Percentiles rank a stretch among this genome's conserved stretches.
Evolutionary conservation across 1,140 invertebrate genomes (phyloP).

Genomic region (Drosophila lini): DNA sequence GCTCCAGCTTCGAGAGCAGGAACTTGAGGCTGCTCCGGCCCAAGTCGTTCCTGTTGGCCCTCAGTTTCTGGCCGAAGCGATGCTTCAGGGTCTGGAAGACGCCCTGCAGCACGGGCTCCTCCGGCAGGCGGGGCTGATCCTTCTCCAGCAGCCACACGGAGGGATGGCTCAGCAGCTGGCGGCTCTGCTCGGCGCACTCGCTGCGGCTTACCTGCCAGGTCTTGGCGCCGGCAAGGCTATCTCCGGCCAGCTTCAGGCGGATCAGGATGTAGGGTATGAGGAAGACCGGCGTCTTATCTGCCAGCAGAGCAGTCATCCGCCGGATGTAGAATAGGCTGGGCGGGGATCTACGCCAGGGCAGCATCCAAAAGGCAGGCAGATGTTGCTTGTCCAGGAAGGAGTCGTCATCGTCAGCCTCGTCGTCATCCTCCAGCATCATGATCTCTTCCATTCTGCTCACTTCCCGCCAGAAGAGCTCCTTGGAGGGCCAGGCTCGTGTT

Average conservation of each 20-base stretch:
- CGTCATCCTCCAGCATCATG: neutral
- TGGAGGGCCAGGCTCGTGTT: accelerated
- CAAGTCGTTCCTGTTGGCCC: conserved; percentile 48
- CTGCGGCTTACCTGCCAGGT: conserved; percentile 1
- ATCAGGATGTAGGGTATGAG: conserved; percentile 32
- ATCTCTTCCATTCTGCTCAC: neutral
- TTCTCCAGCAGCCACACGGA: conserved; percentile 47
- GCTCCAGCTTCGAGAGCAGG: conserved; percentile 36
- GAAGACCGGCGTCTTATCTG: neutral
- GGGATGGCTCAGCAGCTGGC: conserved; percentile 50
- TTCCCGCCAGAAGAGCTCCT: neutral
- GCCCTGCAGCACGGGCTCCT: conserved; percentile 16
- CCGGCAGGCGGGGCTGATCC: conserved; percentile 2
- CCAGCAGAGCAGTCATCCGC: neutral
- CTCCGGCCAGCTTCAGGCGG: conserved; percentile 5
- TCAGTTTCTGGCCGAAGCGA: conserved; percentile 24
- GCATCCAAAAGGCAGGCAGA: conserved; percentile 3
- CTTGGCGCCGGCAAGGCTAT: neutral
- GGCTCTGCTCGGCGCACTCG: conserved; percentile 45
- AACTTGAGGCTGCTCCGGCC: neutral
- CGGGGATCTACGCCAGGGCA: conserved; percentile 10
- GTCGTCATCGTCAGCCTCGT: neutral
- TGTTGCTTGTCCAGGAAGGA: neutral
- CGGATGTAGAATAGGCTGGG: neutral
- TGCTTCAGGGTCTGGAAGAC: conserved; percentile 46